Percentiles rank a stretch among this genome's conserved stretches.
These are phyloP conservation scores for Tenebrosternarchus preto DNA, from an alignment of 2,113 vertebrate genomes.

Conservation along the genomic window DNA sequence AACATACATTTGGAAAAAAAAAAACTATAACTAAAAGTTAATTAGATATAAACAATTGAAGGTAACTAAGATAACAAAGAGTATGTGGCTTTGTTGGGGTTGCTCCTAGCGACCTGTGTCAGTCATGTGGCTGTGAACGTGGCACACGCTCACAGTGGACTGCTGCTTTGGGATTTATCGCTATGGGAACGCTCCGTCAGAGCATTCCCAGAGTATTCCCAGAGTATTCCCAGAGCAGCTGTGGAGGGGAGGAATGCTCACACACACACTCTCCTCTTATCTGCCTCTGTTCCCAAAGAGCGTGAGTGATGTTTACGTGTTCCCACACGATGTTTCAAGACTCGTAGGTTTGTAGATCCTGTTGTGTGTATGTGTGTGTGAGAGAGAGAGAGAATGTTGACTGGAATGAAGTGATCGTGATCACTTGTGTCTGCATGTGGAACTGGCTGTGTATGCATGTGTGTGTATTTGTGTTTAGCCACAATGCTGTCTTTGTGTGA, in stretches of 20 bases:
- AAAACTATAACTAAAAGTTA: too few relatives aligned
- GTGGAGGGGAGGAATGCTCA: conserved; percentile 41
- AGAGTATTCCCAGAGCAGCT: conserved; percentile 51
- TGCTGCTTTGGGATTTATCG: conserved; percentile 61
- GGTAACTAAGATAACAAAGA: too few relatives aligned
- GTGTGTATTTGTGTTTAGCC: conserved; percentile 1
- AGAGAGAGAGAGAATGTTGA: neutral
- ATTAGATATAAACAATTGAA: too few relatives aligned
- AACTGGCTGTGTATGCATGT: neutral
- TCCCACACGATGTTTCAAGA: conserved; percentile 52
- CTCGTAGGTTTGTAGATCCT: neutral
- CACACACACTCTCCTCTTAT: conserved; percentile 57
- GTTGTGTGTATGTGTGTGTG: neutral
- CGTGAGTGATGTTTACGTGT: conserved; percentile 58
- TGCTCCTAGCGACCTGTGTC: too few relatives aligned
- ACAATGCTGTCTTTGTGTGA: conserved; percentile 39
- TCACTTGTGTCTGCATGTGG: neutral
- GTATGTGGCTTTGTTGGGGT: too few relatives aligned
- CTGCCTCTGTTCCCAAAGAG: conserved; percentile 39
- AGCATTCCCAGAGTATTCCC: conserved; percentile 64
- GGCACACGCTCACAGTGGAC: too few relatives aligned
- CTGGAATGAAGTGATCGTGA: neutral
- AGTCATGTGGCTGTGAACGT: too few relatives aligned
- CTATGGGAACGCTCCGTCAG: conserved; percentile 69
- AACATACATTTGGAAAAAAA: too few relatives aligned